Percentiles rank a stretch among this genome's conserved stretches.
phyloP scores from a whole-genome alignment of 2,113 vertebrate species.

The Furnarius figulus region DNA sequence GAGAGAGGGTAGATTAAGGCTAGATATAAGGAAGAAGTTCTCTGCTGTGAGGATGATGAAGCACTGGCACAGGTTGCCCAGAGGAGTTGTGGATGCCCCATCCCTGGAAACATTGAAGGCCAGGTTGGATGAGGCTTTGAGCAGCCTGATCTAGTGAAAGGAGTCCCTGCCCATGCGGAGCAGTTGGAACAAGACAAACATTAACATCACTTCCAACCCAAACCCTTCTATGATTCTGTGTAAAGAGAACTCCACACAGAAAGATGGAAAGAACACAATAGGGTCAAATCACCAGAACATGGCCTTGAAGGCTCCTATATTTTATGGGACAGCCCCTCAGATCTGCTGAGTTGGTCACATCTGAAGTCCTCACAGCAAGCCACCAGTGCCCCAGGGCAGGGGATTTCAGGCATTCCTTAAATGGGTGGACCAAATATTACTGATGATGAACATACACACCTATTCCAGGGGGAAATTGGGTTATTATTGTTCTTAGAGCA shows the following conservation, averaged over 20 bases:
- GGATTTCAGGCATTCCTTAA: background rate
- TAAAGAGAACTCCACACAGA: background rate
- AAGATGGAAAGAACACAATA: background rate
- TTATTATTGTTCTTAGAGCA: background rate
- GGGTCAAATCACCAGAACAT: background rate
- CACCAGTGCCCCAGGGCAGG: background rate
- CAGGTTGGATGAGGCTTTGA: background rate
- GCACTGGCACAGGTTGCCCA: background rate
- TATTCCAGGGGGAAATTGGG: background rate
- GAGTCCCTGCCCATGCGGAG: background rate
- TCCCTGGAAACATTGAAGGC: background rate
- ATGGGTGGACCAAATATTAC: background rate
- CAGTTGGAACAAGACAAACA: background rate
- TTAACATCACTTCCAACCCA: background rate
- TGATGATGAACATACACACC: background rate
- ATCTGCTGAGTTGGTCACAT: background rate
- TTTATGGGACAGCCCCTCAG: background rate
- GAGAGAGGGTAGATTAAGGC: background rate
- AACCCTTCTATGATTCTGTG: background rate
- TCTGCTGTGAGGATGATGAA: background rate
- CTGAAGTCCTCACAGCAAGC: background rate
- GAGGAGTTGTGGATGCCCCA: background rate
- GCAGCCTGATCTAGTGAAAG: background rate
- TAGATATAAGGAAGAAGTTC: background rate
- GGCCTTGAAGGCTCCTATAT: background rate